Percentiles rank a stretch among this genome's conserved stretches.
Evolutionary conservation across 2,113 vertebrate species (phyloP).

Genomic region (Orthonyx spaldingii): DNA sequence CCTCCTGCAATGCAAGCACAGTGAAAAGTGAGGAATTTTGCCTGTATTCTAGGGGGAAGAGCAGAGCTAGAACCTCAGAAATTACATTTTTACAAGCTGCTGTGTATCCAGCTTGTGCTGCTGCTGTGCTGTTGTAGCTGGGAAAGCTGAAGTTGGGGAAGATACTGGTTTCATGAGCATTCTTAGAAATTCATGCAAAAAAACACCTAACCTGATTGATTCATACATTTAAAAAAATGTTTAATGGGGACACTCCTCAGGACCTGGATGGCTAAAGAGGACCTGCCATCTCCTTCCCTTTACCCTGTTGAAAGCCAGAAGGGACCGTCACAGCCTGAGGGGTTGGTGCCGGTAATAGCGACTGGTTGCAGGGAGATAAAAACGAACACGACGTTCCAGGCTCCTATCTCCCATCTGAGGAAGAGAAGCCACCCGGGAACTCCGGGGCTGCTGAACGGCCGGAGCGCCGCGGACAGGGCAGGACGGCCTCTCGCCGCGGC

Average conservation of each 20-base stretch:
- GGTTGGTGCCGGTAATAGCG: too few relatives aligned
- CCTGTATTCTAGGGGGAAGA: neutral
- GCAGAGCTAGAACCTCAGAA: neutral
- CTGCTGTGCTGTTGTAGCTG: neutral
- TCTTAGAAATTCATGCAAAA: neutral
- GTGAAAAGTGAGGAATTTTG: neutral
- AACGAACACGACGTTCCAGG: neutral
- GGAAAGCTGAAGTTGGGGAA: neutral
- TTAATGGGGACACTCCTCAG: neutral
- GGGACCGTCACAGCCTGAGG: neutral
- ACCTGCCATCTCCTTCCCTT: neutral
- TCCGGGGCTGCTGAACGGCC: neutral
- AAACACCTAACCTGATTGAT: neutral
- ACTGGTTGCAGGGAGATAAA: neutral
- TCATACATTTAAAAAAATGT: neutral
- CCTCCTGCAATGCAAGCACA: neutral
- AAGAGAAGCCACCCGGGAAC: neutral
- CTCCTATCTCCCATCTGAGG: neutral
- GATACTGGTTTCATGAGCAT: neutral
- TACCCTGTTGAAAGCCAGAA: neutral
- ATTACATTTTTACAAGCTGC: fast-evolving
- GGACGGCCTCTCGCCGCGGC: neutral
- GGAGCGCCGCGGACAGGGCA: neutral
- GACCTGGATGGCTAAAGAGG: neutral
- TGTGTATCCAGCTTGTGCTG: neutral